Evolutionary conservation across 2,113 vertebrate genomes (phyloP), one percentile per base, ranked within the genome.

Genomic region (Tricholaema leucomelas): DNA sequence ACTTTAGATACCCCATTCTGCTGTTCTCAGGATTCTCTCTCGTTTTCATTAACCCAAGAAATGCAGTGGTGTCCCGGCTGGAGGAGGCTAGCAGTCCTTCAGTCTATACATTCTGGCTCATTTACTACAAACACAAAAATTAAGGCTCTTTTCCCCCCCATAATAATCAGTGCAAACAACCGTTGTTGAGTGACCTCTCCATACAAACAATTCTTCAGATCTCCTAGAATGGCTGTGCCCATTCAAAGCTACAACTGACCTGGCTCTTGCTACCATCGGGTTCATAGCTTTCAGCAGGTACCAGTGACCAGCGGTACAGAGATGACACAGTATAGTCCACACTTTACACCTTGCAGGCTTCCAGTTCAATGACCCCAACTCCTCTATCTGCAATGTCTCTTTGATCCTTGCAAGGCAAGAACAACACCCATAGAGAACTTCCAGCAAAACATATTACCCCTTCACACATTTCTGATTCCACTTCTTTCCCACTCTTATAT

Each of bases 151-250:
- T 91, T 58, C 61, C 25, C 23, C 18, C 72, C 66, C 50, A 6
- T 6, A 31, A 46, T 9, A 72, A 60, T 64, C 46, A 91, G 59
- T 35, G 52, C 72, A 96, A 97, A 64, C 76, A 94, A 79, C 74
- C 66, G 30, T 63, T 96, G 60, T 87, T 46, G 84, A 96, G 85
- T 58, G 50, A 94, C 78, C 33, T 83, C 76, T 60, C 33, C 31
- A 46, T 86, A 63, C 21, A 67, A 92, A 95, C 5, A 58, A 65
- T 12, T 14, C 90, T 83, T 40, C 8, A 15, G 24, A 56, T 88
- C 69, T 91, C 66, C 52, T 9, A 58, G 71, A 38, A 61, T 25
- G 42, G 42, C 81, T 7, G 12, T 42, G 61, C 66, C 79, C 70
- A 21, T 80, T 72, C 61, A n/a, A 72, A 93, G 63, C 65, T 71